Evolutionary conservation across 2,888 invertebrate genomes (phyloP), one percentile per base, ranked within the genome.

Genomic region (Acleris sparsana): DNA sequence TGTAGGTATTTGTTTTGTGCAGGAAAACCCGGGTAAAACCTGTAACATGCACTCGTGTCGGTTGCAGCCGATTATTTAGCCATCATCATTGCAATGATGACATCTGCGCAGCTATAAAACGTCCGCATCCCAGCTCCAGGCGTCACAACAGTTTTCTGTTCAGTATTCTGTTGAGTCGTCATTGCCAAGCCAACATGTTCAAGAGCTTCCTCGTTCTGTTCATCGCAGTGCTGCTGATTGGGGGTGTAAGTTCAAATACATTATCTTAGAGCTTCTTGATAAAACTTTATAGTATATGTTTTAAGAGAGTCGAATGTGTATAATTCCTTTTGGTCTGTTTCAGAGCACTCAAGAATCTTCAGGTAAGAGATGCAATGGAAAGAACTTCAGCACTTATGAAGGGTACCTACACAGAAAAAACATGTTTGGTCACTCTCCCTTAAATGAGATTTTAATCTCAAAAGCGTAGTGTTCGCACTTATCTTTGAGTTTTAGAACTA

Each of bases 21-120:
- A 33, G 11, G 13, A 13, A 39, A 39, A 39, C 1, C 39, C 39
- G 4, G 39, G 13, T 13, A 13, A 39, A 13, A 3, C 11, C 33
- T 1, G 39, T 33, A 33, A 9, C 33, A 39, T 39, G 39, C 4
- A 39, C 39, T 33, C 33, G 58, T 64, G 52, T 64, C 53, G 48
- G 9, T 64, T 59, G 48, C 25, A 60, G 48, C 17, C 20, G 56
- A 60, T 67, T 63, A 68, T 60, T 55, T 51, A 60, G 55, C 29
- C 55, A 63, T 68, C 56, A 68, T 44, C 43, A 62, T 61, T 57
- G 43, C 25, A 11, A 18, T 11, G 44, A 61, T 48, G 49, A n/a
- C 49, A n/a, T 65, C 56, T 43, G 25, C 20, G 29, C 22, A 3
- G 22, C 43, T 60, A 55, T 65, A 65, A 49, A 65, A 55, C 39